phyloP scores from a whole-genome alignment of 2,113 vertebrate species.

The Thamnophis sirtalis region DNA sequence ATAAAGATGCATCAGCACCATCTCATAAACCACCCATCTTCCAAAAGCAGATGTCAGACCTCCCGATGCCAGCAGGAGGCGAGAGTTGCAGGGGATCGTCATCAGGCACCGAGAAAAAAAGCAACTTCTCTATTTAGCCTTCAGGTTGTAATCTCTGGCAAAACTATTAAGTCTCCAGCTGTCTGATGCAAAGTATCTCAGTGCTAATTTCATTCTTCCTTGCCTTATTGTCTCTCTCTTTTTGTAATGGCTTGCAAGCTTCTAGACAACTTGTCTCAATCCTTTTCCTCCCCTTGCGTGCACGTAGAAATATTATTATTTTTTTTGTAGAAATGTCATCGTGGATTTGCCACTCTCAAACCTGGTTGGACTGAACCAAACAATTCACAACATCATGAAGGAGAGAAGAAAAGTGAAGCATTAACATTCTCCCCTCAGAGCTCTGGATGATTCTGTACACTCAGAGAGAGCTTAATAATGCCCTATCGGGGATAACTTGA shows the following conservation, averaged over 20 bases:
- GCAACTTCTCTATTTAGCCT: background rate
- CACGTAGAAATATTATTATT: background rate
- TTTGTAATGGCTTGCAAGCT: background rate
- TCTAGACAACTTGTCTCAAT: background rate
- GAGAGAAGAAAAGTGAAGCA: background rate
- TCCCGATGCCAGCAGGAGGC: background rate
- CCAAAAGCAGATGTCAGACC: background rate
- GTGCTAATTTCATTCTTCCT: background rate
- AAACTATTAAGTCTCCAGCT: constrained; percentile 3
- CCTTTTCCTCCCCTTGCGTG: background rate
- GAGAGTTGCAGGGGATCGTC: background rate
- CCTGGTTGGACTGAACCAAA: background rate
- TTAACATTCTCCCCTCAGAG: rapidly evolving
- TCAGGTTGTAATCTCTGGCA: background rate
- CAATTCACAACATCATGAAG: background rate
- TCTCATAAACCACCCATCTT: background rate
- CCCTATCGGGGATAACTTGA: background rate
- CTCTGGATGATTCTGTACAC: background rate
- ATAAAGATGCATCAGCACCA: background rate
- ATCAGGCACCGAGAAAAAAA: background rate
- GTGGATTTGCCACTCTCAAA: constrained; percentile 3
- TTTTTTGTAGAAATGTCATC: background rate
- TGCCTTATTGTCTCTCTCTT: background rate
- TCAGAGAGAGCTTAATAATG: constrained; percentile 2
- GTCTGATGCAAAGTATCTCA: background rate